A percentile compares a stretch with the other conserved stretches of the same genome.
phyloP scores from a whole-genome alignment of 2,888 invertebrate genomes.

The Lycia hirtaria region DNA sequence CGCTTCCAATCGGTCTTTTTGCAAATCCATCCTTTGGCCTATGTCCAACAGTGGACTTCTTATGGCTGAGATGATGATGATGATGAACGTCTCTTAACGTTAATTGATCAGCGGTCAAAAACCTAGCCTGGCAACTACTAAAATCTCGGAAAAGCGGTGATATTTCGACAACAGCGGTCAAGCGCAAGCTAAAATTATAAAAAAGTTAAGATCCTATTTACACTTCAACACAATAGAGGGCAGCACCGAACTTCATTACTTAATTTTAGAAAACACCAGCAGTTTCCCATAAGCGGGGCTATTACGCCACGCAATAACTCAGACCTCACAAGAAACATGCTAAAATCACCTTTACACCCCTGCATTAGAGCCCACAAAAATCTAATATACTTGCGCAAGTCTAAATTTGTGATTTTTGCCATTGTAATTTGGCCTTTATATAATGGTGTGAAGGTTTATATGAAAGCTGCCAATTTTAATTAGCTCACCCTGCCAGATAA shows the following conservation, averaged over 20 bases:
- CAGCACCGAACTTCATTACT: constrained; percentile 33
- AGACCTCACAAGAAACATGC: not conserved
- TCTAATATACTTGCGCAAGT: not conserved
- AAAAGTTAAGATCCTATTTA: not conserved
- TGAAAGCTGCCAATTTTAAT: constrained; percentile 76
- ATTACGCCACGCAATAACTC: constrained; percentile 34
- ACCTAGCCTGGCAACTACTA: no score
- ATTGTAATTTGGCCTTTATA: constrained; percentile 42
- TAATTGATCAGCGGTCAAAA: no score
- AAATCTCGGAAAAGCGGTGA: no score
- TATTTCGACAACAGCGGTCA: no score
- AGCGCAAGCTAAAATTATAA: no score
- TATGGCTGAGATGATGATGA: no score
- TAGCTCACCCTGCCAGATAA: constrained; percentile 74
- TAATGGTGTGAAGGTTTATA: constrained; percentile 40
- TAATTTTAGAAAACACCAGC: constrained; percentile 35
- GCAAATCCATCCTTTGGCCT: no score
- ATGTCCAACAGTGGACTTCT: no score
- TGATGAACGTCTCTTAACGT: no score
- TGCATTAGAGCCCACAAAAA: constrained; percentile 4
- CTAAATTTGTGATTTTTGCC: constrained; percentile 17
- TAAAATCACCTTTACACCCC: constrained; percentile 11
- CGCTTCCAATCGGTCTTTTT: no score
- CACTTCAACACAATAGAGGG: constrained; percentile 21
- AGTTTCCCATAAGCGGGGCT: constrained; percentile 28